Evolutionary conservation across 2,113 vertebrate genomes (phyloP).

Genomic region (Candoia aspera): DNA sequence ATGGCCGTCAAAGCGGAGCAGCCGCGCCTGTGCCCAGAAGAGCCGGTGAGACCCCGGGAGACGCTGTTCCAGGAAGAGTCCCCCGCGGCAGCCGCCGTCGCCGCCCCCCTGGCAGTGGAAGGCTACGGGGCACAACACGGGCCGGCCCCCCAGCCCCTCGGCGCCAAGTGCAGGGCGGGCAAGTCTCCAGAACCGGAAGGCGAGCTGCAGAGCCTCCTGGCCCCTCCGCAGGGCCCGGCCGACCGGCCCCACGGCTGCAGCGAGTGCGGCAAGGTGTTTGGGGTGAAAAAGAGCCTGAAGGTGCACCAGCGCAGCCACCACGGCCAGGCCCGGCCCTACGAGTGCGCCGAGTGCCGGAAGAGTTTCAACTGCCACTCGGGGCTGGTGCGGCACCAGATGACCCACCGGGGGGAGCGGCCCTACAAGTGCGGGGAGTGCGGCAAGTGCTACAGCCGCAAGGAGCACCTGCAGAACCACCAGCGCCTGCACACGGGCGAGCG

Average conservation of each 20-base stretch:
- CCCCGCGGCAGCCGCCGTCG: constrained; percentile 15
- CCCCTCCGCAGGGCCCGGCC: constrained; percentile 4
- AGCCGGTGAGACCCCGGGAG: constrained; percentile 45
- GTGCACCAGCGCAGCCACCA: constrained; percentile 54
- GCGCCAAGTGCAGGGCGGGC: constrained; percentile 54
- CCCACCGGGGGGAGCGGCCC: constrained; percentile 77
- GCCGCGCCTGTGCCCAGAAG: constrained; percentile 45
- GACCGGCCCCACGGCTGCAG: constrained; percentile 55
- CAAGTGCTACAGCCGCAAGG: constrained; percentile 71
- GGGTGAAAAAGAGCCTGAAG: constrained; percentile 62
- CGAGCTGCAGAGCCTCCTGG: background rate
- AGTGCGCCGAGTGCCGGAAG: constrained; percentile 76
- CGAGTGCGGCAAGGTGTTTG: constrained; percentile 72
- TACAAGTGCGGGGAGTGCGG: constrained; percentile 79
- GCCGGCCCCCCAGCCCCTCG: background rate
- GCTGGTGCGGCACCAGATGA: constrained; percentile 77
- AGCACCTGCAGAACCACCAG: constrained; percentile 62
- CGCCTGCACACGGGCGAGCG: constrained; percentile 59
- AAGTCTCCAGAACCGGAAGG: constrained; percentile 33
- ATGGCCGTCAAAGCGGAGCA: constrained; percentile 65
- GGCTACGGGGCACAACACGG: background rate
- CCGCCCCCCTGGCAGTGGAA: background rate
- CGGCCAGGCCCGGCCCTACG: constrained; percentile 68
- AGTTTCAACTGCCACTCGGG: constrained; percentile 79
- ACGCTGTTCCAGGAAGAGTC: constrained; percentile 47